Evolutionary conservation across 2,888 invertebrate genomes (phyloP), one percentile per base, ranked within the genome.

Genomic region (Harpagoxenus sublaevis): DNA sequence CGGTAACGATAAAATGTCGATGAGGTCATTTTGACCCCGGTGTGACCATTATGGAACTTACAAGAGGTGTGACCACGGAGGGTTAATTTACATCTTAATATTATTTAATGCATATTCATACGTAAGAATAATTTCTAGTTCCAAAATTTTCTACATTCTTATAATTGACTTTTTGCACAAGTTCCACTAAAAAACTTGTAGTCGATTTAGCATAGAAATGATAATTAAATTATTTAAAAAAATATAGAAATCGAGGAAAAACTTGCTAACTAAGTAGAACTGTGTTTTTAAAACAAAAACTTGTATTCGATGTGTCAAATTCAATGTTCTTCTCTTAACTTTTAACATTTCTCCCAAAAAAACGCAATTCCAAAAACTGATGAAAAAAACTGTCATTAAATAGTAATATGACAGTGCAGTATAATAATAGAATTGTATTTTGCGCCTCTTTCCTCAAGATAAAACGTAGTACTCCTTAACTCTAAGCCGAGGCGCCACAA

Each of bases 301-400:
- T 63, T 39, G n/a, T 39, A 35, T 9, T 62, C 9, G 15, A 62
- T 35, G 62, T 62, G 2, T 63, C 31, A 2, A 48, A 3, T 48
- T n/a, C n/a, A n/a, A n/a, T n/a, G n/a, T n/a, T n/a, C n/a, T n/a
- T n/a, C n/a, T n/a, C n/a, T n/a, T n/a, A n/a, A 15, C 57, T 60
- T 5, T 31, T 2, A 5, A 18, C 63, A 63, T 63, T 12, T 39
- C 8, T n/a, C 4, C 1, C n/a, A n/a, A 63, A 5, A n/a, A 63
- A 39, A 12, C 1, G 9, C n/a, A 23, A 63, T 2, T 63, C 3
- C 12, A 18, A 23, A 2, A n/a, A n/a, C 8, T n/a, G 9, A 53
- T 53, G n/a, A 62, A 62, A 63, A 63, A 23, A n/a, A n/a, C 10
- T 63, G 9, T n/a, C 35, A n/a, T 39, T 63, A 35, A 63, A 63